Conservation (phyloP, 2,113 vertebrate genomes). For the Nipponia nippon region DNA sequence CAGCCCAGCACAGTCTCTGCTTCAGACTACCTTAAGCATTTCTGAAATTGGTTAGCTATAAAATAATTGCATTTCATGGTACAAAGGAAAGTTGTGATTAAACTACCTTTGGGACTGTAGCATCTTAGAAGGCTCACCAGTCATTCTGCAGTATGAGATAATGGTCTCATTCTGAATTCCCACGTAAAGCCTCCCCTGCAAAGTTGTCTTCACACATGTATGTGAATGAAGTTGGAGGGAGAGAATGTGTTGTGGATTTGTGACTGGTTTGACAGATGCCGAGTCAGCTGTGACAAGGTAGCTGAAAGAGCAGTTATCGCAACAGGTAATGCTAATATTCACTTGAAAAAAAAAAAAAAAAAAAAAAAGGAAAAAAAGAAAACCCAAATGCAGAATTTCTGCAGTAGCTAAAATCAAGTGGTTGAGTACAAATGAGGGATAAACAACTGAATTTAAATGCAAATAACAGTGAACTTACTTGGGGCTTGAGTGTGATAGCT, state of each 20-base stretch:
- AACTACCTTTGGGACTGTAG: background rate
- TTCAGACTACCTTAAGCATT: background rate
- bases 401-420: background rate
- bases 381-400: background rate
- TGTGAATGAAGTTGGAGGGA: background rate
- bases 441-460: background rate
- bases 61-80: conserved; percentile 24
- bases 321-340: background rate
- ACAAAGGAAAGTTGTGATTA: background rate
- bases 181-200: background rate
- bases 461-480: background rate
- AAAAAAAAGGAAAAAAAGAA: background rate
- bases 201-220: background rate
- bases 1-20: background rate
- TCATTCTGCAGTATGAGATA: background rate
- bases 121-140: background rate
- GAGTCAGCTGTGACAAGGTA: background rate
- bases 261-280: background rate
- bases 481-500: background rate
- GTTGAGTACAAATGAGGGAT: background rate
- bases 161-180: background rate
- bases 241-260: background rate
- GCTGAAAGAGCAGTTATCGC: background rate
- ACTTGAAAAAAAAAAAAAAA: background rate
- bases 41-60: background rate